phyloP scores from a whole-genome alignment of 2,113 vertebrate genomes.

The Microcebus griseorufus region DNA sequence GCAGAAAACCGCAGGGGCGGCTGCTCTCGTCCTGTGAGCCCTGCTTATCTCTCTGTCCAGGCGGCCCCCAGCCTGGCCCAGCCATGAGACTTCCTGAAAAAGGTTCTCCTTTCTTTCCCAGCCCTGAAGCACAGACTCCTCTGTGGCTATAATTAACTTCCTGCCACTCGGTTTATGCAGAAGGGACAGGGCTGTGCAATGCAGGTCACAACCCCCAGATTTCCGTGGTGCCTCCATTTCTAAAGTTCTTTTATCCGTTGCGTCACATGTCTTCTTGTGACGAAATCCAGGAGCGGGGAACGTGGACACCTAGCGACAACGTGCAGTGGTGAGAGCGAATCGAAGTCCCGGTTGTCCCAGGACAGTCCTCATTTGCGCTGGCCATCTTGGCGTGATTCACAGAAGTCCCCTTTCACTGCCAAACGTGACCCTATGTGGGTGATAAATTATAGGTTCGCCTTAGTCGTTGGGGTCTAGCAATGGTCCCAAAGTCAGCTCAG shows the following conservation, averaged over 20 bases:
- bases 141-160: constrained; percentile 38
- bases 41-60: constrained; percentile 53
- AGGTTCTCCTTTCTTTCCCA: neutral
- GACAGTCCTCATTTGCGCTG: neutral
- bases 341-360: neutral
- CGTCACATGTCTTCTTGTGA: neutral
- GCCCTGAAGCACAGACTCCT: neutral
- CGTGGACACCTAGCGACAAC: neutral
- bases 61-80: neutral
- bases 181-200: neutral
- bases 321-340: neutral
- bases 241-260: neutral
- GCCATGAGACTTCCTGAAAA: constrained; percentile 48
- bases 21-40: neutral
- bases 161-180: neutral
- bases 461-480: neutral
- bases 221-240: neutral
- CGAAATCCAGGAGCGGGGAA: neutral
- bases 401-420: neutral
- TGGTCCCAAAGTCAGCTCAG: neutral
- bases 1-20: neutral
- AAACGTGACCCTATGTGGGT: neutral
- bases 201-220: neutral
- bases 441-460: neutral
- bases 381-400: neutral